Base-by-base conservation (phyloP, 2,113 vertebrate species). In the Taurulus bubalis region DNA sequence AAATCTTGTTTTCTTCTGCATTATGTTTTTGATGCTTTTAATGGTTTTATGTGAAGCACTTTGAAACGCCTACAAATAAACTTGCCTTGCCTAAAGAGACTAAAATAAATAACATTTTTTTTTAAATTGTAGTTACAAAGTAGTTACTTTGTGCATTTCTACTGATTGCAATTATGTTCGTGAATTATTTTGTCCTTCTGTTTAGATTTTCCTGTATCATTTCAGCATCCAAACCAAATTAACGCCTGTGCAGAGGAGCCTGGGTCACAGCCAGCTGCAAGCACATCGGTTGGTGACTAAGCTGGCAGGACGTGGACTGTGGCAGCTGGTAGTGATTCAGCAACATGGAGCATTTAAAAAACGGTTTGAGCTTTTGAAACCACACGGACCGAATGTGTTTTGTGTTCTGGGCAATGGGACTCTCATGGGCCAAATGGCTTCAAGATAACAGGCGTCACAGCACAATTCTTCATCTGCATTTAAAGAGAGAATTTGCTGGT, bases 241-340 rank as follows among this genome's bases (percentile, higher is more conserved):
- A 32, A 80, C 68, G 10, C 40, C n/a, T 26, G 28, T 53, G 60
- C 34, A 38, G 64, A 62, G 51, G 82, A 11, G 26, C 14, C 71
- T 80, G 87, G 60, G 79, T 77, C 51, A 51, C 34, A 32, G 77
- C 89, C 85, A 73, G 79, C 60, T 75, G 66, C 80, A 53, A 65
- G 63, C 40, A 80, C 82, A 86, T 76, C 65, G 68, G 58, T 40
- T 51, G 62, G 76, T 82, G 87, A 90, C 85, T 86, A 66, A 90
- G 86, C 74, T 94, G 92, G 89, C 90, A 85, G 22, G 22, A 83
- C 80, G 92, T 89, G 72, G 65, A 81, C 90, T 85, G 91, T 10
- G 70, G 92, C 96, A 98, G 96, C 96, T 98, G 97, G 96, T 95
- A 97, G 94, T 93, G 93, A 97, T 97, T 96, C 93, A 85, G 91